phyloP scores from a whole-genome alignment of 2,113 vertebrate genomes.

The Leucopternis melanops region DNA sequence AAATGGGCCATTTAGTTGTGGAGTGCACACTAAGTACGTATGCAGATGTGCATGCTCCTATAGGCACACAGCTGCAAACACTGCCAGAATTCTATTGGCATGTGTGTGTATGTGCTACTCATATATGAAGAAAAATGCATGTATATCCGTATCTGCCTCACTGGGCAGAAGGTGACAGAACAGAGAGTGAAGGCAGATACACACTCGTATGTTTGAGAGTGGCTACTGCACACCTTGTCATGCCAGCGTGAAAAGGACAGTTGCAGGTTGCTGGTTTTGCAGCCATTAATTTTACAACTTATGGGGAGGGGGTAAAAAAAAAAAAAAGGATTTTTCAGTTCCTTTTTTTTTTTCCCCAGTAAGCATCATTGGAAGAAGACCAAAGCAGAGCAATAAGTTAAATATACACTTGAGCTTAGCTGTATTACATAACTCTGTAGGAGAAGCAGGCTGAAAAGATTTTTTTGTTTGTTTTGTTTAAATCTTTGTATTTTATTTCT shows the following conservation, averaged over 20 bases:
- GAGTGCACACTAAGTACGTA: not conserved
- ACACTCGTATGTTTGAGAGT: slow-evolving; percentile 40
- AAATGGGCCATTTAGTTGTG: slow-evolving; percentile 56
- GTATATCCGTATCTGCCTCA: slow-evolving; percentile 54
- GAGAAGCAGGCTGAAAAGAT: slow-evolving; percentile 85
- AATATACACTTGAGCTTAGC: slow-evolving; percentile 87
- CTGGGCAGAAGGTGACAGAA: slow-evolving; percentile 15
- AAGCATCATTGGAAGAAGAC: slow-evolving; percentile 81
- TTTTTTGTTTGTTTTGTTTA: slow-evolving; percentile 45
- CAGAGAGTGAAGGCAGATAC: slow-evolving; percentile 59
- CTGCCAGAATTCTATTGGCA: not conserved
- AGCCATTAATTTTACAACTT: slow-evolving; percentile 85
- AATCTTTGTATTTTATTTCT: slow-evolving; percentile 47
- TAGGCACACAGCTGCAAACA: slow-evolving; percentile 9
- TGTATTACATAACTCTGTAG: slow-evolving; percentile 80
- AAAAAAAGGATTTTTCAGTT: slow-evolving; percentile 76
- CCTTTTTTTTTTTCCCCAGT: slow-evolving; percentile 55
- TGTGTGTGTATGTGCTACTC: slow-evolving; percentile 4
- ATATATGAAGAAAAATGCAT: slow-evolving; percentile 48
- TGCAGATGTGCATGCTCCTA: not conserved
- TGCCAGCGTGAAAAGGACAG: slow-evolving; percentile 77
- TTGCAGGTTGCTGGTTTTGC: slow-evolving; percentile 74
- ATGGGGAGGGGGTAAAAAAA: slow-evolving; percentile 58
- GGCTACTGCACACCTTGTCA: slow-evolving; percentile 83
- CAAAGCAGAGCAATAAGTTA: slow-evolving; percentile 95